Conservation (phyloP, 1,140 invertebrate species). For the Drosophila yakuba region DNA sequence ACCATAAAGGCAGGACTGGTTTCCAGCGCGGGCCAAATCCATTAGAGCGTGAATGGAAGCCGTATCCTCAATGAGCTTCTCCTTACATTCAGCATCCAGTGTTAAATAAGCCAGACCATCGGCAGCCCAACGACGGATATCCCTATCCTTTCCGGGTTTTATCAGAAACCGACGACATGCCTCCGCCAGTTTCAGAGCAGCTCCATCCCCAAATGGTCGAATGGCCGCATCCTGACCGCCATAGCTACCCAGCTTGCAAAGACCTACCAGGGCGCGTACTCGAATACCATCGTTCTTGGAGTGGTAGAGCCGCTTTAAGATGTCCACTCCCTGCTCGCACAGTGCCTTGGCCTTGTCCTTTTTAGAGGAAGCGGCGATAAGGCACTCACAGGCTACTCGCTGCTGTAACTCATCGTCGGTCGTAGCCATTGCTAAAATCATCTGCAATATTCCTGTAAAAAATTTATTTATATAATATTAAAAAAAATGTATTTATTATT, state of each 20-base stretch:
- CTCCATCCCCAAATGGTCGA: constrained; percentile 97
- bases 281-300: constrained; percentile 96
- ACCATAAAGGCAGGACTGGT: constrained; percentile 95
- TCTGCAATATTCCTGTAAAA: constrained; percentile 92
- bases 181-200: constrained; percentile 95
- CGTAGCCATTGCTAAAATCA: constrained; percentile 98
- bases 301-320: constrained; percentile 97
- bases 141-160: constrained; percentile 93
- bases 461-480: not conserved
- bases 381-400: constrained; percentile 97
- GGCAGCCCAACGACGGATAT: constrained; percentile 97
- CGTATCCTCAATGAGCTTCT: constrained; percentile 96
- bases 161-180: constrained; percentile 96
- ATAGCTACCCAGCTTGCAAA: constrained; percentile 98
- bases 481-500: no score
- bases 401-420: constrained; percentile 94
- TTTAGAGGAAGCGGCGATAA: constrained; percentile 98
- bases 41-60: constrained; percentile 93
- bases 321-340: constrained; percentile 95
- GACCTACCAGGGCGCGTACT: constrained; percentile 95
- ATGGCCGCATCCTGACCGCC: constrained; percentile 98
- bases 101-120: constrained; percentile 99
- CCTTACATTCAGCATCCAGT: constrained; percentile 99
- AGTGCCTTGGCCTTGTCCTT: constrained; percentile 98
- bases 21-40: constrained; percentile 93